Percentiles rank a stretch among this genome's conserved stretches.
These are phyloP conservation scores for Thereva nobilitata DNA, from an alignment of 2,888 invertebrate species.

Conservation along the genomic window DNA sequence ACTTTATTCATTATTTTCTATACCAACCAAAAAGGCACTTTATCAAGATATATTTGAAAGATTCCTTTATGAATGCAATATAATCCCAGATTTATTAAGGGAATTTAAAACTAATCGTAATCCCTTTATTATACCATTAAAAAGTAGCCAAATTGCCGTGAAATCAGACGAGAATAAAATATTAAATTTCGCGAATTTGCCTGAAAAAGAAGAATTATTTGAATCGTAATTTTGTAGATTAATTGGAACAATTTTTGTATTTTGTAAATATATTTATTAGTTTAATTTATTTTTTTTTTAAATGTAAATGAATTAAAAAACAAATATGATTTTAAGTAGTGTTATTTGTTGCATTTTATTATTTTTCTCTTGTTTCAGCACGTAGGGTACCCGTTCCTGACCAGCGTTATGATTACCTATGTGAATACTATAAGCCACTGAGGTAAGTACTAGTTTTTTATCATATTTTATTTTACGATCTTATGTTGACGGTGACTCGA, in stretches of 20 bases:
- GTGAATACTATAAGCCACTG: conserved; percentile 89
- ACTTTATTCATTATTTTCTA: conserved; percentile 54
- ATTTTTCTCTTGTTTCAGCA: conserved; percentile 58
- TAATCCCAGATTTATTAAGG: conserved; percentile 57
- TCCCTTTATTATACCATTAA: conserved; percentile 56
- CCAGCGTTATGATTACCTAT: conserved; percentile 88
- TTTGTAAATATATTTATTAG: not conserved
- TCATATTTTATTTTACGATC: conserved; percentile 3
- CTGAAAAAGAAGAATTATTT: too few relatives aligned
- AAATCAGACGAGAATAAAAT: too few relatives aligned
- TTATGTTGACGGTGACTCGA: too few relatives aligned
- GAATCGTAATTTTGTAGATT: not conserved
- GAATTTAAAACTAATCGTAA: conserved; percentile 62
- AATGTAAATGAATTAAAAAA: conserved; percentile 1
- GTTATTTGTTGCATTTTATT: not conserved
- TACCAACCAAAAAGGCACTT: conserved; percentile 48
- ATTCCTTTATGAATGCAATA: conserved; percentile 57
- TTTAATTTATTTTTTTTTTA: conserved; percentile 5
- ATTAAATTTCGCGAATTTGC: too few relatives aligned
- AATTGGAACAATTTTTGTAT: not conserved
- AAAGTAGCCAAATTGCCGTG: not conserved
- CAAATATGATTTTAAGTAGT: not conserved
- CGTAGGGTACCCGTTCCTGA: conserved; percentile 98
- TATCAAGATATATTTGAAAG: conserved; percentile 57
- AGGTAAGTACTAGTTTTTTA: conserved; percentile 67